Percentiles rank a stretch among this genome's conserved stretches.
These are phyloP conservation scores for Rhinella marina DNA, from an alignment of 2,797 vertebrate species.

Conservation along the genomic window DNA sequence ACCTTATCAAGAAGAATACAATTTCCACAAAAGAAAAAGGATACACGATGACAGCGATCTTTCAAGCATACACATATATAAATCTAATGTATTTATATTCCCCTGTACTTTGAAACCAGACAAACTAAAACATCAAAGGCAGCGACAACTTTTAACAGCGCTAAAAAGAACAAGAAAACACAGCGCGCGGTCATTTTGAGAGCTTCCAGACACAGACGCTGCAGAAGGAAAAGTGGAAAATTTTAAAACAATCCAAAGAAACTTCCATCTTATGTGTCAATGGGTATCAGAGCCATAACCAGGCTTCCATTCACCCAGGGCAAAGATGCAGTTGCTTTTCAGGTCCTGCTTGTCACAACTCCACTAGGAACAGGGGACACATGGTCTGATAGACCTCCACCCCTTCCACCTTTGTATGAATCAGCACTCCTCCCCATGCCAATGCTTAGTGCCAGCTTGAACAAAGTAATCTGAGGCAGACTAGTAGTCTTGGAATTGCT, in stretches of 20 bases:
- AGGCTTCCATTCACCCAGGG: background rate
- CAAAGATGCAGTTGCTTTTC: too few relatives aligned
- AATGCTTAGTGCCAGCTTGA: too few relatives aligned
- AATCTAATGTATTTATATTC: constrained; percentile 58
- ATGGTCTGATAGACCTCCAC: too few relatives aligned
- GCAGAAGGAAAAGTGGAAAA: background rate
- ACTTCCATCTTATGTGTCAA: background rate
- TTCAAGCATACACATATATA: constrained; percentile 52
- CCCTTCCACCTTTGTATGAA: too few relatives aligned
- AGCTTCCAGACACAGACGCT: background rate
- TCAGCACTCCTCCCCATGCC: too few relatives aligned
- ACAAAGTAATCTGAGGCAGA: too few relatives aligned
- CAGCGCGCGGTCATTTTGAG: constrained; percentile 7
- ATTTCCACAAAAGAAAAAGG: constrained; percentile 49
- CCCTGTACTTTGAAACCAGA: constrained; percentile 41
- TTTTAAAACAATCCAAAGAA: background rate
- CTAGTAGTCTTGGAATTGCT: too few relatives aligned
- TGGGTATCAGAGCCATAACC: background rate
- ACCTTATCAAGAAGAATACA: constrained; percentile 56
- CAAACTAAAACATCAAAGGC: constrained; percentile 48
- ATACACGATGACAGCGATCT: constrained; percentile 49
- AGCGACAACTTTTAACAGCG: constrained; percentile 33
- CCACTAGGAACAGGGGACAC: too few relatives aligned
- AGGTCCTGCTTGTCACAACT: too few relatives aligned
- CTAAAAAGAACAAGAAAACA: constrained; percentile 12